Conservation (phyloP, 2,797 vertebrate species). For the Spatula versicolor region DNA sequence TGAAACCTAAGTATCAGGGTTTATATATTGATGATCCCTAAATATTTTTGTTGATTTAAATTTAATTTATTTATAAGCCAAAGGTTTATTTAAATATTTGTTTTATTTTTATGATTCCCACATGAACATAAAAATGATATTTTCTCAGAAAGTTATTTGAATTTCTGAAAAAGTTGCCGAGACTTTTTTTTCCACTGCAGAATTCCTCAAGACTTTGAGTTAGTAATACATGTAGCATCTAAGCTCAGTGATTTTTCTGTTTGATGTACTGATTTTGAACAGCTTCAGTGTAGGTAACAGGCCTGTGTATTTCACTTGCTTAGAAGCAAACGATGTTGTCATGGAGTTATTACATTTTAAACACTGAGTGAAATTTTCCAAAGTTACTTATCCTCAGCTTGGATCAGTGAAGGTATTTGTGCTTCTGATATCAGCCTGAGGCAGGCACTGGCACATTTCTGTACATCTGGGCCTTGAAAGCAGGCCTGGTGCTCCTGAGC, state of each 20-base stretch:
- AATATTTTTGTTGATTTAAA: constrained; percentile 36
- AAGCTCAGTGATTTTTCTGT: background rate
- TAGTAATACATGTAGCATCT: background rate
- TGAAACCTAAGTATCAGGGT: background rate
- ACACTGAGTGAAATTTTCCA: background rate
- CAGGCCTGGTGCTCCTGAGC: background rate
- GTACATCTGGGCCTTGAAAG: background rate
- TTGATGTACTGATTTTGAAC: background rate
- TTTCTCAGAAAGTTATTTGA: constrained; percentile 27
- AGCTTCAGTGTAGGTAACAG: background rate
- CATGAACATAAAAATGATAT: background rate
- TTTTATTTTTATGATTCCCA: background rate
- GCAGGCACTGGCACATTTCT: background rate
- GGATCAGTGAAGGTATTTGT: background rate
- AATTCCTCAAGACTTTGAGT: background rate
- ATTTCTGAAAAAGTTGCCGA: background rate
- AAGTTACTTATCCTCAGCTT: background rate
- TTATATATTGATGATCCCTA: constrained; percentile 28
- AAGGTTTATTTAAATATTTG: background rate
- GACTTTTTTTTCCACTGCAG: background rate
- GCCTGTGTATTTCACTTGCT: background rate
- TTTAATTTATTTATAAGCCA: constrained; percentile 34
- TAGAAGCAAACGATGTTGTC: background rate
- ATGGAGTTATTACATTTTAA: background rate
- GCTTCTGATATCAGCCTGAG: background rate